Evolutionary conservation across 2,113 vertebrate species (phyloP).

Genomic region (Theropithecus gelada): DNA sequence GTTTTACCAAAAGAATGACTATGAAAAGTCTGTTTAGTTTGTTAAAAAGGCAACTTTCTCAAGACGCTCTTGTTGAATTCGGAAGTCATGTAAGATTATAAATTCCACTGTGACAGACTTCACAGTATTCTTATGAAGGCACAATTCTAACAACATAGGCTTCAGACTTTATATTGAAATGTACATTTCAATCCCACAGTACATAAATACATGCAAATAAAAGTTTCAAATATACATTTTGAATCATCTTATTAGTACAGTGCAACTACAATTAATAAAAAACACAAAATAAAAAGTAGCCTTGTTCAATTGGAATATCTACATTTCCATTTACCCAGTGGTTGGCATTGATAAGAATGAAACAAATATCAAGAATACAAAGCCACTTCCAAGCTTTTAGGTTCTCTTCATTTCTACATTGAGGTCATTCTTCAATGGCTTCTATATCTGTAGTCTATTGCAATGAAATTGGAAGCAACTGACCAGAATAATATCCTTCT

Average conservation of each 20-base stretch:
- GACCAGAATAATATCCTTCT: neutral
- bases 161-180: neutral
- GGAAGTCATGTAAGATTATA: neutral
- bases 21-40: neutral
- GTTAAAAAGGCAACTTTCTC: conserved; percentile 9
- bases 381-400: neutral
- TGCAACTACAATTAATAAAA: neutral
- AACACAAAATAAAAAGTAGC: neutral
- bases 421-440: neutral
- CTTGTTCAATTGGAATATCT: neutral
- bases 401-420: neutral
- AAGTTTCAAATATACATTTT: neutral
- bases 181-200: neutral
- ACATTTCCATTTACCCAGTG: neutral
- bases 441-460: neutral
- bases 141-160: neutral
- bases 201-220: neutral
- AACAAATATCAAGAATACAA: neutral
- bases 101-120: neutral
- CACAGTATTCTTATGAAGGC: neutral
- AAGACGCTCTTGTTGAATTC: neutral
- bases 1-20: conserved; percentile 23
- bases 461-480: neutral
- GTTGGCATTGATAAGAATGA: neutral
- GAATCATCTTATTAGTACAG: neutral